Conservation (phyloP, 1,140 invertebrate genomes). For the Bombus affinis region DNA sequence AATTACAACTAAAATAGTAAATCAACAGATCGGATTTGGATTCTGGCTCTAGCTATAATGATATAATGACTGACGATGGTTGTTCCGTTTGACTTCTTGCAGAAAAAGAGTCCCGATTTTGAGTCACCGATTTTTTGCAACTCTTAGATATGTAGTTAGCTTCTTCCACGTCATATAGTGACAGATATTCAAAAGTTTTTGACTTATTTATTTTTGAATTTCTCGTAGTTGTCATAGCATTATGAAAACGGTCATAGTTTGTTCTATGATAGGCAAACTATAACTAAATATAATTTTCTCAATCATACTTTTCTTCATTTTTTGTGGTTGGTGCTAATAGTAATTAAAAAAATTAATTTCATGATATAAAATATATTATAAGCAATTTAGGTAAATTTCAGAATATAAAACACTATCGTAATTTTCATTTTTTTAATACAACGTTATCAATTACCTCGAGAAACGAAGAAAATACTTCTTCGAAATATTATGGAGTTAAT, state of each 20-base stretch:
- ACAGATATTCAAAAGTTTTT: neutral
- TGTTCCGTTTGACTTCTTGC: neutral
- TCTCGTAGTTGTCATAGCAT: neutral
- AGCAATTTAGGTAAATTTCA: no score
- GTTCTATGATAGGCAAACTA: neutral
- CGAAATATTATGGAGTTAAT: no score
- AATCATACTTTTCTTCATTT: no score
- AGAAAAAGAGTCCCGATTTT: neutral
- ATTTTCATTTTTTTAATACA: neutral
- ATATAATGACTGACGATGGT: conserved; percentile 3
- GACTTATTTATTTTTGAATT: neutral
- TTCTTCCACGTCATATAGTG: neutral
- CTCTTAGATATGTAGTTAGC: neutral
- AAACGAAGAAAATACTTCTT: no score
- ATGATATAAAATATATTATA: neutral
- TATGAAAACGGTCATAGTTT: neutral
- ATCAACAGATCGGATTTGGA: conserved; percentile 34
- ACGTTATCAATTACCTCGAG: no score
- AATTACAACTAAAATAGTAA: conserved; percentile 12
- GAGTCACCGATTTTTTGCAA: neutral
- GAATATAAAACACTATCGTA: no score
- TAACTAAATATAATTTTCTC: no score
- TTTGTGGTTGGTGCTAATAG: neutral
- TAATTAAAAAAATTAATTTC: neutral
- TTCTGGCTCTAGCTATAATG: conserved; percentile 29